Conservation (phyloP, 1,140 invertebrate species). For the Drosophila athabasca region DNA sequence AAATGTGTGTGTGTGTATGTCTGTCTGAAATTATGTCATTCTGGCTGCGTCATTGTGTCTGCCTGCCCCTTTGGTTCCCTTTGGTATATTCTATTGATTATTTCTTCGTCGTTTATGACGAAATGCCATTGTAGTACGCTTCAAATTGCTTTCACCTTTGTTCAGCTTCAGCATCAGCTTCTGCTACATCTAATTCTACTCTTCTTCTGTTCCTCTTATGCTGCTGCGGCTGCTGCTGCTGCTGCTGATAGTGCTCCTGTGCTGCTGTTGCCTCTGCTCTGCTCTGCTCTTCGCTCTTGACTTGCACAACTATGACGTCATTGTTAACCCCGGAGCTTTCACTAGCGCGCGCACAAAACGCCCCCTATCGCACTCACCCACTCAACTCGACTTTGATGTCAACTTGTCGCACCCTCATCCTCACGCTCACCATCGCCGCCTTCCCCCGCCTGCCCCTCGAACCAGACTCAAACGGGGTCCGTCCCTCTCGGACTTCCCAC, state of each 20-base stretch:
- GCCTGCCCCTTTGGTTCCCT: slow-evolving; percentile 9
- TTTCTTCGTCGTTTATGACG: slow-evolving; percentile 69
- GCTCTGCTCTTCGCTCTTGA: slow-evolving; percentile 8
- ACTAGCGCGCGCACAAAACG: slow-evolving; percentile 5
- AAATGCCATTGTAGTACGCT: slow-evolving; percentile 58
- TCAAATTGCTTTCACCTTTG: slow-evolving; percentile 50
- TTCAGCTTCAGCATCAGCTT: not conserved
- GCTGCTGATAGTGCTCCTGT: too few relatives aligned
- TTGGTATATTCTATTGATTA: slow-evolving; percentile 61
- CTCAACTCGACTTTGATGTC: slow-evolving; percentile 44
- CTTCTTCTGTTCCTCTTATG: not conserved
- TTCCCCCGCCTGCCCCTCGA: too few relatives aligned
- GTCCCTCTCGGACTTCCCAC: slow-evolving; percentile 7
- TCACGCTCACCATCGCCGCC: too few relatives aligned
- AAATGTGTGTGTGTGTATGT: slow-evolving; percentile 2
- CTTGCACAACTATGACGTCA: slow-evolving; percentile 76
- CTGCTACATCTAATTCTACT: not conserved
- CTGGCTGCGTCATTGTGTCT: slow-evolving; percentile 78
- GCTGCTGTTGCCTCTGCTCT: not conserved
- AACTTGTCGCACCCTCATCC: not conserved
- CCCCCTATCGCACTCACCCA: not conserved
- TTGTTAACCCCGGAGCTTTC: slow-evolving; percentile 77
- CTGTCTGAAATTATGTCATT: slow-evolving; percentile 68
- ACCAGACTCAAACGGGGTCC: too few relatives aligned
- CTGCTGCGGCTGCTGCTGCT: not conserved